Evolutionary conservation across 1,140 invertebrate genomes (phyloP).

Genomic region (Orius insidiosus): DNA sequence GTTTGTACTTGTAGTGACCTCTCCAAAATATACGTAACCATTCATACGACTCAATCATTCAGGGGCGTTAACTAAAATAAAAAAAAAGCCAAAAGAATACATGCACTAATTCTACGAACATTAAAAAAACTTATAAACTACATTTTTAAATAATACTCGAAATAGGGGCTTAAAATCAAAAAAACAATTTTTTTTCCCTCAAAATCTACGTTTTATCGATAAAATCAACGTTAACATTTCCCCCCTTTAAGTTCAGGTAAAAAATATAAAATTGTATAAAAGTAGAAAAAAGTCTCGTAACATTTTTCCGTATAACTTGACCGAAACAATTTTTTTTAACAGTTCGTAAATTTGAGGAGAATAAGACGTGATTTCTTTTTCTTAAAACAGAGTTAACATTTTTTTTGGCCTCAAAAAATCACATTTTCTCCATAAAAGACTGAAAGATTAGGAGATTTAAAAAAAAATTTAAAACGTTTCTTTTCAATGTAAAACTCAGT

Average conservation of each 20-base stretch:
- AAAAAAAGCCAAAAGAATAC: slow-evolving; percentile 1
- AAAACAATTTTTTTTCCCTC: background rate
- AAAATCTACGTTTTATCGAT: slow-evolving; percentile 2
- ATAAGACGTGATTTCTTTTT: background rate
- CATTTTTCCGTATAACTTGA: background rate
- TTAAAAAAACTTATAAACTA: too few relatives aligned
- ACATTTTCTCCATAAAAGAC: too few relatives aligned
- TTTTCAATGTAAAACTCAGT: too few relatives aligned
- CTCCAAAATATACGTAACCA: slow-evolving; percentile 8
- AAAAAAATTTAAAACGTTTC: too few relatives aligned
- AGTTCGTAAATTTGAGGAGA: background rate
- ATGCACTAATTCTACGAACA: background rate
- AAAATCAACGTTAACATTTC: background rate
- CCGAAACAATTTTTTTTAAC: background rate
- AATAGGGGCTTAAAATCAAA: background rate
- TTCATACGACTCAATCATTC: slow-evolving; percentile 9
- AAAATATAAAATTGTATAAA: slow-evolving; percentile 9
- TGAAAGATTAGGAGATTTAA: too few relatives aligned
- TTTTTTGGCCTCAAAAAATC: too few relatives aligned
- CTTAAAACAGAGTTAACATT: too few relatives aligned
- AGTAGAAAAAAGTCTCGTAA: slow-evolving; percentile 1
- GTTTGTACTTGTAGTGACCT: slow-evolving; percentile 16
- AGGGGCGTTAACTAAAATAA: slow-evolving; percentile 9
- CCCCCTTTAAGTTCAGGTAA: slow-evolving; percentile 3
- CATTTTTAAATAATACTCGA: background rate